A percentile compares a stretch with the other conserved stretches of the same genome.
Evolutionary conservation across 2,113 vertebrate species (phyloP).

Genomic region (Seriola rivoliana): DNA sequence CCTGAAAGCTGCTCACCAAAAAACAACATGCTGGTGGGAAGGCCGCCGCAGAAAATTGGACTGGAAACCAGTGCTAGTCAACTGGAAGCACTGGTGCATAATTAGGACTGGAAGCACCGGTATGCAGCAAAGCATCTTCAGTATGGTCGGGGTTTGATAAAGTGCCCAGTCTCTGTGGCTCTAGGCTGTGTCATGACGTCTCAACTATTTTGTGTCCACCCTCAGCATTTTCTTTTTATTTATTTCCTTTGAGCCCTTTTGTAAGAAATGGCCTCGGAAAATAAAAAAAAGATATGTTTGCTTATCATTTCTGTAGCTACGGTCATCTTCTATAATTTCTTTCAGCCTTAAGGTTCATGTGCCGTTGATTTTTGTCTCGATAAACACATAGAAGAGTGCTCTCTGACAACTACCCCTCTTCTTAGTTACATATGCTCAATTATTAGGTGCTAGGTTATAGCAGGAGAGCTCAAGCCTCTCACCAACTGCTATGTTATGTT

Average conservation of each 20-base stretch:
- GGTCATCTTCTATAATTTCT: background rate
- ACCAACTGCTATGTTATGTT: constrained; percentile 10
- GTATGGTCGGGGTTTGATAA: constrained; percentile 26
- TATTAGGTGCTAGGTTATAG: background rate
- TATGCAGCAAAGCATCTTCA: constrained; percentile 9
- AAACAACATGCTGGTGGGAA: constrained; percentile 95
- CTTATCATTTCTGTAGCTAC: background rate
- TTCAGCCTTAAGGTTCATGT: background rate
- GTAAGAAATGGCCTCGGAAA: background rate
- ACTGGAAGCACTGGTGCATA: constrained; percentile 30
- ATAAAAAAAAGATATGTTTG: constrained; percentile 11
- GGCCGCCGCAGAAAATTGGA: constrained; percentile 11
- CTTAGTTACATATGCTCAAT: constrained; percentile 1
- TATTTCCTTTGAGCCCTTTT: constrained; percentile 5
- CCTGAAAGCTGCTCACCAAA: constrained; percentile 97
- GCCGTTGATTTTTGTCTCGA: background rate
- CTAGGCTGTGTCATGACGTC: background rate
- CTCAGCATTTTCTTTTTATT: constrained; percentile 3
- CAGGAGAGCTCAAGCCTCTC: constrained; percentile 24
- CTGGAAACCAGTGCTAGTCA: background rate
- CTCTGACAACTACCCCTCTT: background rate
- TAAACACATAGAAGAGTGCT: background rate
- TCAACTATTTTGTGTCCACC: background rate
- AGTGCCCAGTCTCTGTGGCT: constrained; percentile 4
- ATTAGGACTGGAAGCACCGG: constrained; percentile 13